phyloP scores from a whole-genome alignment of 1,140 invertebrate species.

The Euwallacea fornicatus region DNA sequence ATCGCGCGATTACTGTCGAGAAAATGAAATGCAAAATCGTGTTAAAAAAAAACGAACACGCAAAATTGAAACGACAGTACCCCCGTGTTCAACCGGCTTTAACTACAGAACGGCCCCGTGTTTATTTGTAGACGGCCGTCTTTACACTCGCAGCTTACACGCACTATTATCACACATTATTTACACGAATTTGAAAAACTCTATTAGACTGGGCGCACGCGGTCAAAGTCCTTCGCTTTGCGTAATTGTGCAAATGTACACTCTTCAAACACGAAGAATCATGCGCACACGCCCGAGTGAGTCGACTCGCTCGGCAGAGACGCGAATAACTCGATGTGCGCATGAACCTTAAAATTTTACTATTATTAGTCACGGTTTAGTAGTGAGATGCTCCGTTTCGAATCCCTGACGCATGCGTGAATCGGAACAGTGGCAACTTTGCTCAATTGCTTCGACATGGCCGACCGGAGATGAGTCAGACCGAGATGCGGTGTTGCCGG shows the following conservation, averaged over 20 bases:
- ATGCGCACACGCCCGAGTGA: conserved; percentile 38
- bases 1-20: no score
- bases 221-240: conserved; percentile 40
- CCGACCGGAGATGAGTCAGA: no score
- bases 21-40: no score
- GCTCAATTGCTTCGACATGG: not conserved
- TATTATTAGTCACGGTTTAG: conserved; percentile 7
- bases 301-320: not conserved
- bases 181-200: conserved; percentile 47
- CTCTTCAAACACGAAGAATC: conserved; percentile 42
- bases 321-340: conserved; percentile 38
- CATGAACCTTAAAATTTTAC: not conserved
- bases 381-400: not conserved
- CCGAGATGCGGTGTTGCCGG: no score
- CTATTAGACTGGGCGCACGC: conserved; percentile 28
- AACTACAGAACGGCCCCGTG: no score
- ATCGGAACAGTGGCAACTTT: not conserved
- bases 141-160: conserved; percentile 33
- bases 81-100: no score
- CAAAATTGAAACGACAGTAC: no score
- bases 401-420: not conserved
- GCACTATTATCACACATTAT: conserved; percentile 42
- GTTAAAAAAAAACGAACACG: no score
- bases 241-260: conserved; percentile 35
- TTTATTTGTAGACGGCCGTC: not conserved